Evolutionary conservation across 1,140 invertebrate species (phyloP), one percentile per base, ranked within the genome.

Genomic region (Geopemphigus sp.): DNA sequence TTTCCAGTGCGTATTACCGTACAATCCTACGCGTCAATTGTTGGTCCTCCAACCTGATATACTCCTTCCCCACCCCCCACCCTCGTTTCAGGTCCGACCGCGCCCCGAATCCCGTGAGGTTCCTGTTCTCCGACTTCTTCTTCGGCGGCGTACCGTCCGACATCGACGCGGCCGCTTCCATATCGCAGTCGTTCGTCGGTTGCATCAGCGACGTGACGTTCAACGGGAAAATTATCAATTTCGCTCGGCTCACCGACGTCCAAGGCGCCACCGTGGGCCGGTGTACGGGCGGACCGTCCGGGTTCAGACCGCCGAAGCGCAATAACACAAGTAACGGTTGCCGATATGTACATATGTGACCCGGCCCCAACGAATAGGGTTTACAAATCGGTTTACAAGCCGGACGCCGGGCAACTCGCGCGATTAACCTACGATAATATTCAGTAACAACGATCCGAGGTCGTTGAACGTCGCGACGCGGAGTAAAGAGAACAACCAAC

Each of bases 181-280:
- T 86, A 4, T 86, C 85, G 14, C 82, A 83, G 54, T 86, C 90
- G 1, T 95, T 95, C 84, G 86, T 88, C 32, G 95, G 95, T 1
- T 97, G 95, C 84, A 91, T 98, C 61, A 93, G 92, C 15, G 95
- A 97, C 84, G 90, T 93, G 1, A 95, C 93, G 1, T 85, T 96
- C 5, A 95, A 96, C 83, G 91, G 92, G 26, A 87, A 87, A 26
- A 90, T 95, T 61, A 88, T 95, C 32, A 95, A 96, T 84, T 93
- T 97, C 85, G 93, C 92, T 2, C 90, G 90, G 81, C 88, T 91
- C 0, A 88, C 88, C 0, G 89, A 93, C 80, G 84, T 85, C 81
- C 86, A 86, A 39, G 88, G 89, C 80, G 91, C 90, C 57, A 87
- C 89, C 11, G 85, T 96, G 29, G 91, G 90, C 64, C 90, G 89